Percentiles rank a stretch among this genome's conserved stretches.
Evolutionary conservation across 1,140 invertebrate species (phyloP).

Genomic region (Brachionus asplanchnoidis): DNA sequence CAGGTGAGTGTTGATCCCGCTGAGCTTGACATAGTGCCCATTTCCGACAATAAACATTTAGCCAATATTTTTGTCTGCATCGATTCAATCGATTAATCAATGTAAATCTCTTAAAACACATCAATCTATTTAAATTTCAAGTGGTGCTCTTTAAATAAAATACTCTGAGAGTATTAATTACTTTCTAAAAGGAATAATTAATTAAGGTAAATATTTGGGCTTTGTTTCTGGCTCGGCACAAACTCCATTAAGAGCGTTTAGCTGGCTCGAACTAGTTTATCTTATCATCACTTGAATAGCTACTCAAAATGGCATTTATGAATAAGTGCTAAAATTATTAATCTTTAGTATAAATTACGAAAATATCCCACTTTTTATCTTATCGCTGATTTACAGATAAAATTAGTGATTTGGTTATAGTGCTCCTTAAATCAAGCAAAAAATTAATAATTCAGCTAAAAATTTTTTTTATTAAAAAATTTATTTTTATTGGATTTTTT

Average conservation of each 20-base stretch:
- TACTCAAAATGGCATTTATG: neutral
- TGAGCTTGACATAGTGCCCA: neutral
- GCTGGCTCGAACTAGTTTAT: neutral
- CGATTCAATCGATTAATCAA: neutral
- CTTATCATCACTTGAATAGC: slow-evolving; percentile 12
- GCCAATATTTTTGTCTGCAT: neutral
- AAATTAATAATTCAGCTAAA: neutral
- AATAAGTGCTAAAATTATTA: neutral
- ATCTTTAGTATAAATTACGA: neutral
- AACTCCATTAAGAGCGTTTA: neutral
- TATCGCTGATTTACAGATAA: neutral
- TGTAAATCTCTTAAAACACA: neutral
- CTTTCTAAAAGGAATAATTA: slow-evolving; percentile 23
- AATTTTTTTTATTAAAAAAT: too few species aligned
- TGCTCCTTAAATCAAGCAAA: neutral
- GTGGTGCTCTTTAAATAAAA: slow-evolving; percentile 15
- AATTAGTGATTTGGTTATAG: neutral
- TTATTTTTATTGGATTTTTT: too few species aligned
- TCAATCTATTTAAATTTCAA: slow-evolving; percentile 23
- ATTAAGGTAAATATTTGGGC: slow-evolving; percentile 27
- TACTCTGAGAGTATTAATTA: slow-evolving; percentile 1
- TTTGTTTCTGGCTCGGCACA: neutral
- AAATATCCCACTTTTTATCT: neutral
- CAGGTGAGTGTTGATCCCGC: neutral
- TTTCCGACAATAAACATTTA: neutral